Evolutionary conservation across 2,797 vertebrate species (phyloP), one percentile per base, ranked within the genome.

Genomic region (Brachyrhaphis roseni): DNA sequence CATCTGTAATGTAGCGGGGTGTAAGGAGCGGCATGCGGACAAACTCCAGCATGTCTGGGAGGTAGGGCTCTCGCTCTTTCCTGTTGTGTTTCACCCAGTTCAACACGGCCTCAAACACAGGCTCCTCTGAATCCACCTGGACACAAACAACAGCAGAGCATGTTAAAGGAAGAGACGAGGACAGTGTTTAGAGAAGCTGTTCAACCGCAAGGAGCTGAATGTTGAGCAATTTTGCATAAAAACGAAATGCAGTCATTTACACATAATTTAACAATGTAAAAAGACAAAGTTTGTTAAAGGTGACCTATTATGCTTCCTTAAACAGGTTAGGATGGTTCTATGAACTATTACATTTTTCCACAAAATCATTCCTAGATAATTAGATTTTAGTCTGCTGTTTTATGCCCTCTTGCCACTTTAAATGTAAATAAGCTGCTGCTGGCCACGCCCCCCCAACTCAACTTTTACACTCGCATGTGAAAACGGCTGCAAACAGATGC

Each of bases 71-170:
- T 0, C 98, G 94, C 77, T 98, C 97, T 78, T 97, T 97, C 73
- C 97, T 95, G 0, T 97, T 97, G 93, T 99, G 98, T 86, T 99
- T 99, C 89, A 99, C 98, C 98, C 98, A 99, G 87, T 97, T 99
- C 71, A 99, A 93, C 45, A 99, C 98, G 0, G 98, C 98, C 86
- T 99, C 98, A 47, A 99, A 99, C 13, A 99, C 98, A 0, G 98
- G 98, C 90, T 99, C 98, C 84, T 99, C 98, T 0, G 98, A 99
- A 89, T 99, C 98, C 91, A 99, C 98, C 98, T 99, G 53, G 45
- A 88, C 0, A 28, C 4, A 86, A 0, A 86, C 51, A 70, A 41
- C 76, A 81, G 5, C 23, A 6, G 34, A n/a, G 77, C 3, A 74
- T 36, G 26, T 73, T 64, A 47, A 59, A 51, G 31, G 15, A 11